Conservation (phyloP, 2,797 vertebrate genomes). For the Scolopax bukidnonensis region DNA sequence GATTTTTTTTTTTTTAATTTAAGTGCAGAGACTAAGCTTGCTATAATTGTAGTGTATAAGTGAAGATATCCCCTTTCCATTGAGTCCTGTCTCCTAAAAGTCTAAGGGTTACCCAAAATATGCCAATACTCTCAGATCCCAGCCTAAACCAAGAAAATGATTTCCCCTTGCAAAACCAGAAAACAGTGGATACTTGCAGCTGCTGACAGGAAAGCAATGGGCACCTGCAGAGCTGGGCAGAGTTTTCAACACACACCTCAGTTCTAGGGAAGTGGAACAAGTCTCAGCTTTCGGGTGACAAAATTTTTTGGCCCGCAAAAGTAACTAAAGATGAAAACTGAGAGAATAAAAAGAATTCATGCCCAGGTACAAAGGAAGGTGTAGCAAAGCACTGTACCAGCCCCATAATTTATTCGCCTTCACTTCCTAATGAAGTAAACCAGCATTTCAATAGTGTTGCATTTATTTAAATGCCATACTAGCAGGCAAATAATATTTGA, state of each 20-base stretch:
- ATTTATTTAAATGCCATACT: not conserved
- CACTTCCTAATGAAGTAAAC: not conserved
- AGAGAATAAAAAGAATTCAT: not conserved
- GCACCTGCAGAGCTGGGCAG: not conserved
- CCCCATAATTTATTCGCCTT: not conserved
- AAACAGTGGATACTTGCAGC: not conserved
- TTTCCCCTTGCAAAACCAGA: not conserved
- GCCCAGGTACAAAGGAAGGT: fast-evolving
- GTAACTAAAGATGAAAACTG: not conserved
- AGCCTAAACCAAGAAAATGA: not conserved
- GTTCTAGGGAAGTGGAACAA: too few relatives aligned
- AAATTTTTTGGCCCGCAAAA: not conserved
- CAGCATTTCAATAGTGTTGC: not conserved
- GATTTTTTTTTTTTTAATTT: not conserved
- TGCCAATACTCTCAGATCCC: not conserved
- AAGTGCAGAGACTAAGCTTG: not conserved
- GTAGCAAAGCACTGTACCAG: not conserved
- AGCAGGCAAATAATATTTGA: not conserved
- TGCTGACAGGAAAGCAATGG: fast-evolving
- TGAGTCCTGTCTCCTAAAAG: not conserved
- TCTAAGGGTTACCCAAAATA: not conserved
- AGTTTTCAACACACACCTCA: not conserved
- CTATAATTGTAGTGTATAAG: not conserved
- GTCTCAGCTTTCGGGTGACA: not conserved
- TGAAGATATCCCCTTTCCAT: not conserved